Percentiles rank a stretch among this genome's conserved stretches.
Conservation (phyloP, 2,797 vertebrate species). For the Harpagifer antarcticus region DNA sequence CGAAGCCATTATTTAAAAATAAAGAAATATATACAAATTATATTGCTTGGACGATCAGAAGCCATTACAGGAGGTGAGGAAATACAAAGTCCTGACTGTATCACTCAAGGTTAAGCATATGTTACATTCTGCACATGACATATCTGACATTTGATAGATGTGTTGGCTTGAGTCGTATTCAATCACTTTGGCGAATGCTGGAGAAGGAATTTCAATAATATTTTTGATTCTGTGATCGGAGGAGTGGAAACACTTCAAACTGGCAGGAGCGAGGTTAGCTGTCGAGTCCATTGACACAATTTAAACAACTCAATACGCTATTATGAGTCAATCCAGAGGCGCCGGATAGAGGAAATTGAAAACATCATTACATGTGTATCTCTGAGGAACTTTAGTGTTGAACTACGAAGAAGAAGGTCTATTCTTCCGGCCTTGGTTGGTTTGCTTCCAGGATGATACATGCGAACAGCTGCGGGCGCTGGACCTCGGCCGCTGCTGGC, state of each 20-base stretch:
- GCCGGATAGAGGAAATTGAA: neutral
- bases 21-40: no score
- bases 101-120: conserved; percentile 30
- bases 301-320: conserved; percentile 3
- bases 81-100: conserved; percentile 72
- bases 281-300: conserved; percentile 28
- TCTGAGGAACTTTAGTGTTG: no score
- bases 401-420: conserved; percentile 44
- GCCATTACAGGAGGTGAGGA: conserved; percentile 67
- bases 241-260: conserved; percentile 46
- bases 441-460: conserved; percentile 70
- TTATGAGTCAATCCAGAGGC: neutral
- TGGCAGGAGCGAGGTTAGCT: conserved; percentile 6
- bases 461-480: conserved; percentile 67
- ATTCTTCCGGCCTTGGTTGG: conserved; percentile 36
- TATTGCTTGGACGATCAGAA: conserved; percentile 59
- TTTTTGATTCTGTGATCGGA: conserved; percentile 31
- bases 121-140: neutral
- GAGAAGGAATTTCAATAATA: conserved; percentile 38
- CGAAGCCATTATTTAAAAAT: no score
- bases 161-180: neutral
- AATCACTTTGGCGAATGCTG: conserved; percentile 31
- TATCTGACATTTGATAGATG: neutral
- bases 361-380: neutral
- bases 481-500: conserved; percentile 60